Base-by-base conservation (phyloP, 2,113 vertebrate genomes). In the Tympanuchus pallidicinctus region DNA sequence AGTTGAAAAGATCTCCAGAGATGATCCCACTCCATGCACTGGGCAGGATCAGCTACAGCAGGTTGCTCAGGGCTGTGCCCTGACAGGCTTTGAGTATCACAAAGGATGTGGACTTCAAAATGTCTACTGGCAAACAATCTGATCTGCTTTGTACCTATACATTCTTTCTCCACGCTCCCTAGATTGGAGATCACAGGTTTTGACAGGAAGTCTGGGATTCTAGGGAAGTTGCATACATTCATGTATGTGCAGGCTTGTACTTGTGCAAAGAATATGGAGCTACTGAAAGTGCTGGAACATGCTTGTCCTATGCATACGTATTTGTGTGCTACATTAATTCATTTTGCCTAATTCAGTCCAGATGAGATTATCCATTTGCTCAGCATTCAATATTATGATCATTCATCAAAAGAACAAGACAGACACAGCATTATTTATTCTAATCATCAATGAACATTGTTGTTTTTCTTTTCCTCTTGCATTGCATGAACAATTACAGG, bases 351-450 rank as follows among this genome's bases (percentile, higher is more conserved):
- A 79, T 94, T 93, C 43, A 87, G 67, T 73, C 30, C 48, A 66
- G 48, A 87, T 82, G 88, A 34, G 75, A 66, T 78, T 73, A 86
- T 65, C 66, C 27, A 54, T 48, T 67, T 32, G 86, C 8, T 84
- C 66, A 38, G 25, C 54, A 86, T 84, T 82, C 70, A 90, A 90
- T 93, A 92, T 92, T 48, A 84, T 54, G 63, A 45, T 94, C 28
- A 70, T 76, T 92, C 66, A 84, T 93, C 81, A 91, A 54, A 89
- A 66, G 20, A 75, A 24, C 78, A 86, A 61, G 38, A 69, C 36
- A 75, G 48, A 85, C 72, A 57, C 50, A 85, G 24, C n/a, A 76
- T 92, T 89, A 94, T 86, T 93, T 92, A 66, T 84, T 87, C 83
- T 70, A 79, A 76, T 76, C n/a, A 65, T 79, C 56, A 70, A 32